Evolutionary conservation across 2,113 vertebrate genomes (phyloP).

Genomic region (Noturus placidus): DNA sequence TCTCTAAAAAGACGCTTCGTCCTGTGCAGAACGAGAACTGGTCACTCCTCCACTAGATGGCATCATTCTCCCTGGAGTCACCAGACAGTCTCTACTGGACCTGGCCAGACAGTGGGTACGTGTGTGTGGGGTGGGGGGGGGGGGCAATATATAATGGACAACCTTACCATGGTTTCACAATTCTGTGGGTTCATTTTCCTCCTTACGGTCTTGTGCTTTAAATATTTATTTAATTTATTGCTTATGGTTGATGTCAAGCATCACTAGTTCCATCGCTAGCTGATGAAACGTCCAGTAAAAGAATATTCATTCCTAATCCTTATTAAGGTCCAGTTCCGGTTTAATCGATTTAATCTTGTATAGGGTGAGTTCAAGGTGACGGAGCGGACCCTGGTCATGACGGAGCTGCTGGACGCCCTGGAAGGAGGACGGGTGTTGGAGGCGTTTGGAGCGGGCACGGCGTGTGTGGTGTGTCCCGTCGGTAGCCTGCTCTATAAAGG

Average conservation of each 20-base stretch:
- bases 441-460: constrained; percentile 85
- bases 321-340: neutral
- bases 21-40: constrained; percentile 76
- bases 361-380: constrained; percentile 84
- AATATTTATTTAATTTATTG: too few species aligned
- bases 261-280: too few species aligned
- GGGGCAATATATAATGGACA: too few species aligned
- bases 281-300: too few species aligned
- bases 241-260: too few species aligned
- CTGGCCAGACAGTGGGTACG: constrained; percentile 81
- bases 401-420: constrained; percentile 74
- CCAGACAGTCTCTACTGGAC: constrained; percentile 84
- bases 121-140: neutral
- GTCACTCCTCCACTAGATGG: constrained; percentile 83
- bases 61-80: constrained; percentile 85
- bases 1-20: neutral
- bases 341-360: neutral
- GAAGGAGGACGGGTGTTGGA: constrained; percentile 75
- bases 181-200: too few species aligned
- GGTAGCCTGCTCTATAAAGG: constrained; percentile 79
- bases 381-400: constrained; percentile 74
- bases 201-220: too few species aligned
- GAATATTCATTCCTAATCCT: neutral
- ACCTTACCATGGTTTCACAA: too few species aligned
- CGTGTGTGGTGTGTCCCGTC: constrained; percentile 87